phyloP scores from a whole-genome alignment of 2,113 vertebrate species.

The Salvelinus fontinalis region DNA sequence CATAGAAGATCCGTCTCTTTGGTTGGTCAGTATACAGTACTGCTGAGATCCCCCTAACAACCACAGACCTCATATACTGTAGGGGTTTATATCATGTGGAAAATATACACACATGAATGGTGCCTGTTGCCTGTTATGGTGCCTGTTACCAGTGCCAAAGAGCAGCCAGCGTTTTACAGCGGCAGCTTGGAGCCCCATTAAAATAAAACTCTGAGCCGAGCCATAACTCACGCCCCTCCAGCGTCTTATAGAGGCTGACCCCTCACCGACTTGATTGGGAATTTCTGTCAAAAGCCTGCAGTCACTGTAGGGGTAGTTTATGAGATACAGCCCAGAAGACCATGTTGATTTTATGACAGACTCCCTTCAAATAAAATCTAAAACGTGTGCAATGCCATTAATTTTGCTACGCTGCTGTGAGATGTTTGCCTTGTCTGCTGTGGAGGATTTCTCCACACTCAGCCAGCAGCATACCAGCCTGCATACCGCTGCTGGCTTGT shows the following conservation, averaged over 20 bases:
- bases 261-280: conserved; percentile 62
- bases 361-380: conserved; percentile 51
- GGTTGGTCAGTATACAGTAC: conserved; percentile 21
- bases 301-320: conserved; percentile 56
- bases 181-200: conserved; percentile 61
- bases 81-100: conserved; percentile 29
- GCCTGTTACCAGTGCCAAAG: conserved; percentile 36
- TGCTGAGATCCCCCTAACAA: not conserved
- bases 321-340: conserved; percentile 49
- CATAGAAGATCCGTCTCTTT: conserved; percentile 31
- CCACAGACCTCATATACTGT: conserved; percentile 31
- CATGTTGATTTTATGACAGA: conserved; percentile 62
- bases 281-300: conserved; percentile 61
- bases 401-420: conserved; percentile 51
- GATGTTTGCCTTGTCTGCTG: conserved; percentile 34
- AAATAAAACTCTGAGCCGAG: conserved; percentile 59
- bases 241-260: conserved; percentile 58
- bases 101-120: conserved; percentile 27
- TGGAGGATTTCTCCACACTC: conserved; percentile 13
- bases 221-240: conserved; percentile 60
- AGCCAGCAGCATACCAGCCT: not conserved
- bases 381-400: conserved; percentile 40
- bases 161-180: conserved; percentile 57
- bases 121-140: conserved; percentile 16
- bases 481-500: no score